Evolutionary conservation across 2,888 invertebrate species (phyloP).

Genomic region (Nemotelus nigrinus): DNA sequence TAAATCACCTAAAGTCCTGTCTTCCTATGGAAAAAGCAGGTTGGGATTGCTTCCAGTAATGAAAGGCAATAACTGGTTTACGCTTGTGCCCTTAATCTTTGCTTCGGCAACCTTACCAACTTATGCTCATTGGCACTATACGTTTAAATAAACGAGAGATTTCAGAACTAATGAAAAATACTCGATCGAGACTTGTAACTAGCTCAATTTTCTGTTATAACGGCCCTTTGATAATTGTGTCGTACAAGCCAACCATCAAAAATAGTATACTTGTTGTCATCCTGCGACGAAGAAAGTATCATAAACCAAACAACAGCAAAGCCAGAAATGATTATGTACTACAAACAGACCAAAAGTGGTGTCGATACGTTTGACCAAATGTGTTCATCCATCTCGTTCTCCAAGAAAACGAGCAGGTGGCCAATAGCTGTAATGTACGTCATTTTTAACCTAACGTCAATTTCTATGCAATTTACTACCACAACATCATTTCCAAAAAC

Average conservation of each 20-base stretch:
- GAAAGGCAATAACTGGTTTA: conserved; percentile 45
- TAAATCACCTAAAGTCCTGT: no score
- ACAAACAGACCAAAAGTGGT: not conserved
- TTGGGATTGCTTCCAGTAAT: no score
- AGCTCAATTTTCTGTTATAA: conserved; percentile 47
- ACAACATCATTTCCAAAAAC: no score
- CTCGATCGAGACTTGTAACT: conserved; percentile 6
- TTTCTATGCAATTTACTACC: no score
- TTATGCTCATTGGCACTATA: conserved; percentile 45
- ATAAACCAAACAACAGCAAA: not conserved
- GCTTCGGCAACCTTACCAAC: conserved; percentile 45
- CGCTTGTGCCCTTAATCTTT: conserved; percentile 39
- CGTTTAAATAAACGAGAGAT: conserved; percentile 48
- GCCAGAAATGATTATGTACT: not conserved
- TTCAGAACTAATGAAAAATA: not conserved
- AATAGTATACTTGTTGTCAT: conserved; percentile 48
- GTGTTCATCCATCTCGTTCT: conserved; percentile 43
- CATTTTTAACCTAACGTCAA: not conserved
- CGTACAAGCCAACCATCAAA: conserved; percentile 48
- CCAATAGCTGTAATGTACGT: not conserved
- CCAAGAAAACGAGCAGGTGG: not conserved
- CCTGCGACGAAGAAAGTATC: conserved; percentile 33
- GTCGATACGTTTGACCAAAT: conserved; percentile 51
- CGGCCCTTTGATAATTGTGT: conserved; percentile 37
- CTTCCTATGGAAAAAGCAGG: no score